Base-by-base conservation (phyloP, 1,140 invertebrate species). In the Heliconius melpomene region DNA sequence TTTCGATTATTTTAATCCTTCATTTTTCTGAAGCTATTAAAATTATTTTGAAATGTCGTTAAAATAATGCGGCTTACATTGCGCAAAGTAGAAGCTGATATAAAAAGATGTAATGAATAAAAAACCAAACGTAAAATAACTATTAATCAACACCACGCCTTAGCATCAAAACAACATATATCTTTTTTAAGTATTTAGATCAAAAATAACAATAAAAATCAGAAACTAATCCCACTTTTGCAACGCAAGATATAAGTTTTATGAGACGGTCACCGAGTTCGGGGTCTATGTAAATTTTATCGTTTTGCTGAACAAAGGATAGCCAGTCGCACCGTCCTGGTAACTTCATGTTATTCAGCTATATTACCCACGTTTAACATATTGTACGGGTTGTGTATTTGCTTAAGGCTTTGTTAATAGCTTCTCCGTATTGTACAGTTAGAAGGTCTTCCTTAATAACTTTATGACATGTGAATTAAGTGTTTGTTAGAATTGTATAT, bases 221-320 rank as follows among this genome's bases (percentile, higher is more conserved):
- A 29, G 9, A 66, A 66, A 66, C 23, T 72, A 72, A 38, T 72
- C 18, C 9, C 18, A 72, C 32, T 72, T 72, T 72, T 38, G 32
- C 36, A 9, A 36, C 32, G 71, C 32, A 72, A 72, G 71, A n/a
- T 40, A 32, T 46, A 72, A 77, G 76, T 71, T 77, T 77, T 77
- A 77, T 38, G 66, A 72, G 70, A 77, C 76, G 74, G 54, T 60
- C 74, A 46, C 32, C 70, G 76, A 70, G 70, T 72, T 29, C 40
- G 40, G 76, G 70, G 54, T 70, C 85, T 82, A 88, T 85, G 85
- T 85, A 85, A 88, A 88, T 88, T 86, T 88, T 85, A 88, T 88
- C 76, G 87, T 82, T 82, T 46, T 79, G 72, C 78, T 74, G 77
- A 79, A 38, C 38, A 32, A 74, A 79, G 57, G 71, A 32, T 36